phyloP scores from a whole-genome alignment of 2,797 vertebrate genomes.

The Chaenodraco wilsoni region DNA sequence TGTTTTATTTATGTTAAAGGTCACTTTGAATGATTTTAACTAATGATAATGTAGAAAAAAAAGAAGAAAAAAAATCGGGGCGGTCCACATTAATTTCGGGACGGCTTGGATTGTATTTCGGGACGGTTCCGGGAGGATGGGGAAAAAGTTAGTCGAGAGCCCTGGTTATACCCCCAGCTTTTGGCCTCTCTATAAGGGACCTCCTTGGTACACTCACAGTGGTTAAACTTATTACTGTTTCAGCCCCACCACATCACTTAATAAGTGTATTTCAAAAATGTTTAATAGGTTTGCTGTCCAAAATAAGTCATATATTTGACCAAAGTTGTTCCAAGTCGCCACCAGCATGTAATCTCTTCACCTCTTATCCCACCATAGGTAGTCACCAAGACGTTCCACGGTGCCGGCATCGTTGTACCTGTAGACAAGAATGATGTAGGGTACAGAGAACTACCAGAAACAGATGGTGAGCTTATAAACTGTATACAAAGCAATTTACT shows the following conservation, averaged over 20 bases:
- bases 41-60: too few species aligned
- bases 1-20: too few species aligned
- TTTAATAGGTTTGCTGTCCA: background rate
- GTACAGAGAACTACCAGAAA: slow-evolving; percentile 96
- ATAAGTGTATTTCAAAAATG: background rate
- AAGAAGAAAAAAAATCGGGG: too few species aligned
- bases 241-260: background rate
- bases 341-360: background rate
- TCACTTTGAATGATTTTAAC: too few species aligned
- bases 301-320: background rate
- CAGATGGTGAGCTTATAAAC: slow-evolving; percentile 85
- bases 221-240: background rate
- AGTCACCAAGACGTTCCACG: slow-evolving; percentile 94
- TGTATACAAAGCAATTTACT: background rate
- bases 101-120: too few species aligned
- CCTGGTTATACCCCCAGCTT: background rate
- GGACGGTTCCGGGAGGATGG: too few species aligned
- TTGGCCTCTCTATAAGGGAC: background rate
- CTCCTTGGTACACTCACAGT: background rate
- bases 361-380: slow-evolving; percentile 80
- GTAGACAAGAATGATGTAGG: slow-evolving; percentile 96
- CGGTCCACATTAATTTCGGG: too few species aligned
- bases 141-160: too few species aligned
- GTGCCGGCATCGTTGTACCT: slow-evolving; percentile 94
- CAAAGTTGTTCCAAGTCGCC: background rate